Percentiles rank a stretch among this genome's conserved stretches.
These are phyloP conservation scores for Branchipolynoe longqiensis DNA, from an alignment of 2,888 invertebrate species.

Conservation along the genomic window DNA sequence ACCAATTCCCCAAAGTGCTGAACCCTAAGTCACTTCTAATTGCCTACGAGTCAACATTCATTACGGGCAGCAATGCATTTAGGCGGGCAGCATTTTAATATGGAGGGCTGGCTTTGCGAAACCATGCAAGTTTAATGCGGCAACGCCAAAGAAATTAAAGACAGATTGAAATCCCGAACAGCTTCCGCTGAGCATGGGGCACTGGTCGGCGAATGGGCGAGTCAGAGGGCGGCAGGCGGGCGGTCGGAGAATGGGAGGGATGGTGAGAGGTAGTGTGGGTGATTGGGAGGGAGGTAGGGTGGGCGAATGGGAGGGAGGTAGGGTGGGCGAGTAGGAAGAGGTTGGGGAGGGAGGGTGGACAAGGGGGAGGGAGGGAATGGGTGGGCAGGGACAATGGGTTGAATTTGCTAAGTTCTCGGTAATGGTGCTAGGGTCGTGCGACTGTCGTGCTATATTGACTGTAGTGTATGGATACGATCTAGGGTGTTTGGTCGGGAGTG, in stretches of 20 bases:
- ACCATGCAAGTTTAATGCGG: constrained; percentile 37
- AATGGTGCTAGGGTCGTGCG: constrained; percentile 5
- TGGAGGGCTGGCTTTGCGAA: constrained; percentile 12
- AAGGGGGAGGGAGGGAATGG: no score
- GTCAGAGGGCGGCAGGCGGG: background rate
- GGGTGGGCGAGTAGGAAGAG: no score
- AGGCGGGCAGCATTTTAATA: constrained; percentile 42
- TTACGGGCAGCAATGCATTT: constrained; percentile 39
- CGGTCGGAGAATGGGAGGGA: no score
- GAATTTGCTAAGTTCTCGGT: no score
- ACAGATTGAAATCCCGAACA: constrained; percentile 23
- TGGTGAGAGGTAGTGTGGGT: no score
- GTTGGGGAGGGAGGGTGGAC: no score
- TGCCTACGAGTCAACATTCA: constrained; percentile 42
- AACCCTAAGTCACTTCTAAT: constrained; percentile 44
- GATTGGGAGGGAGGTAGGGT: no score
- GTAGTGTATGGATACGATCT: background rate
- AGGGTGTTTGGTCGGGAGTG: background rate
- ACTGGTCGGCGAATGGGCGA: background rate
- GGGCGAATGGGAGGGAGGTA: no score
- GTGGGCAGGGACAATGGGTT: no score
- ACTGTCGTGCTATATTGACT: background rate
- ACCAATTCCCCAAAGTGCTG: constrained; percentile 2
- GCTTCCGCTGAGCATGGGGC: constrained; percentile 27
- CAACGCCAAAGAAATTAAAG: constrained; percentile 43